These are phyloP conservation scores for Sciurus niger DNA, from an alignment of 2,113 vertebrate genomes.

Conservation along the genomic window DNA sequence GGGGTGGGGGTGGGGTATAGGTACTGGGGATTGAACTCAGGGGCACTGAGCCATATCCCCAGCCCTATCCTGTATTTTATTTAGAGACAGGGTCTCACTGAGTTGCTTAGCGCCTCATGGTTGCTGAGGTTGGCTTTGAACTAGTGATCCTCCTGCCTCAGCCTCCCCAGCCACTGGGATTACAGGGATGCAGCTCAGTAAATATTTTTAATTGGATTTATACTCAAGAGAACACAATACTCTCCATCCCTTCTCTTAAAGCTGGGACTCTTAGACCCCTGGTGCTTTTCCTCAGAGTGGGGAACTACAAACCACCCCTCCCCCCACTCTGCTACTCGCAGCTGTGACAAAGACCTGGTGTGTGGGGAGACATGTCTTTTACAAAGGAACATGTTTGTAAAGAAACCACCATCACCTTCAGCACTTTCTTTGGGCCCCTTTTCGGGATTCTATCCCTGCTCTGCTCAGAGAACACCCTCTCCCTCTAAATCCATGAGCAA, in stretches of 20 bases:
- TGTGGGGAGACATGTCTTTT: no score
- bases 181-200: no score
- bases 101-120: no score
- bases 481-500: background rate
- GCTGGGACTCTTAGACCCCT: no score
- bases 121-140: no score
- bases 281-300: background rate
- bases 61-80: no score
- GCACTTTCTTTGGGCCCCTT: background rate
- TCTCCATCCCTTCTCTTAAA: background rate
- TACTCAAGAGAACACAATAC: background rate
- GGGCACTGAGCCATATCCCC: no score
- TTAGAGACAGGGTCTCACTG: no score
- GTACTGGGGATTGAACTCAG: no score
- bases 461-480: background rate
- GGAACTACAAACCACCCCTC: background rate
- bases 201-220: background rate
- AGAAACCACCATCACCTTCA: background rate
- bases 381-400: background rate
- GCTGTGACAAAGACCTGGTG: background rate
- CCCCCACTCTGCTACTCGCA: background rate
- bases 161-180: no score
- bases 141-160: no score
- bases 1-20: no score
- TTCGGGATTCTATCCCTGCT: background rate